These are phyloP conservation scores for Osmoderma eremita DNA, from an alignment of 2,888 invertebrate species.

Conservation along the genomic window DNA sequence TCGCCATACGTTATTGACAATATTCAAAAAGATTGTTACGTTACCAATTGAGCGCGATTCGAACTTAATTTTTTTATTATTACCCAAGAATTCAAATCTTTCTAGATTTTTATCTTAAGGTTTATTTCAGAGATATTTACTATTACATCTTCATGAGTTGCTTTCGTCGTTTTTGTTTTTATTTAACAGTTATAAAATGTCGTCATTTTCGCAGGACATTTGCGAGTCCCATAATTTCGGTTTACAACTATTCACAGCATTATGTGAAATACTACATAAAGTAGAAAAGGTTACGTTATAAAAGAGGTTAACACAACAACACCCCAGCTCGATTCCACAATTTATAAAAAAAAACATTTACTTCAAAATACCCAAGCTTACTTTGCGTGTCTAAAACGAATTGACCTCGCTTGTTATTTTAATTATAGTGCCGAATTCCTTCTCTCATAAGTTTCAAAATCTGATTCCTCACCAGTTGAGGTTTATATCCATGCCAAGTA, in stretches of 20 bases:
- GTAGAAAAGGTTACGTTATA: background rate
- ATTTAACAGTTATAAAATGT: slow-evolving; percentile 6
- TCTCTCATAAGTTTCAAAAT: background rate
- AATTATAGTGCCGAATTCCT: background rate
- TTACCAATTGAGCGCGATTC: too few relatives aligned
- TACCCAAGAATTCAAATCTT: too few relatives aligned
- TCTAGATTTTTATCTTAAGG: too few relatives aligned
- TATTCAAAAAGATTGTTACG: too few relatives aligned
- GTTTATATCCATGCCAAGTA: background rate
- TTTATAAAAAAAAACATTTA: slow-evolving; percentile 4
- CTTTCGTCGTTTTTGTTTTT: background rate
- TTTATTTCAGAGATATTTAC: too few relatives aligned
- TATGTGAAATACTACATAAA: background rate
- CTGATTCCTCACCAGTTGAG: background rate
- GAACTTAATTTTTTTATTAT: too few relatives aligned
- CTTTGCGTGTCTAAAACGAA: slow-evolving; percentile 9
- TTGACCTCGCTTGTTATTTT: background rate
- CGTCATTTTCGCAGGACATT: slow-evolving; percentile 12
- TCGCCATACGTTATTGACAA: too few relatives aligned
- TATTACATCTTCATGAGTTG: too few relatives aligned
- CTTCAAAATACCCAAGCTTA: background rate
- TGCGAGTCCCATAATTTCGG: slow-evolving; percentile 11
- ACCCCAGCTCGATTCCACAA: slow-evolving; percentile 1
- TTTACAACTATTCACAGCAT: slow-evolving; percentile 9
- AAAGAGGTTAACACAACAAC: background rate